phyloP scores from a whole-genome alignment of 2,888 invertebrate species.

The Zaprionus obscuricornis region DNA sequence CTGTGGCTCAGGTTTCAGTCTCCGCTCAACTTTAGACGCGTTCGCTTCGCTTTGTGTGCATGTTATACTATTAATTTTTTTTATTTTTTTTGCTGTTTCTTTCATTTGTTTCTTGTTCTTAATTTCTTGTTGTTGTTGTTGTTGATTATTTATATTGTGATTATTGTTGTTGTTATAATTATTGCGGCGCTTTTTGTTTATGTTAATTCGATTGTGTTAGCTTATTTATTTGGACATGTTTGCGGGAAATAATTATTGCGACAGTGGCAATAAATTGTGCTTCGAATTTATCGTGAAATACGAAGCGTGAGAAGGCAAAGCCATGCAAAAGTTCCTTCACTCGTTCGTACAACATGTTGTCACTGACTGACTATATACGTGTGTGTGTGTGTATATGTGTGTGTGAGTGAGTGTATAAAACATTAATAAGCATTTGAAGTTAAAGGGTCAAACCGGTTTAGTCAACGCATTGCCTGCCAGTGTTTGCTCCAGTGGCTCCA shows the following conservation, averaged over 20 bases:
- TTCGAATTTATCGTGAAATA: conserved; percentile 61
- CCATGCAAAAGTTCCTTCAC: conserved; percentile 31
- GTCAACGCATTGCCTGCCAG: conserved; percentile 48
- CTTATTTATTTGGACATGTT: conserved; percentile 53
- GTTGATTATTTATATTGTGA: conserved; percentile 7
- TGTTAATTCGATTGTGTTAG: conserved; percentile 63
- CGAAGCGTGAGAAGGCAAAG: conserved; percentile 68
- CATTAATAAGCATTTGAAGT: conserved; percentile 70
- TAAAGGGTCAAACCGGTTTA: conserved; percentile 81
- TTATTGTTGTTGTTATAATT: conserved; percentile 9
- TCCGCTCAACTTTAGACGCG: conserved; percentile 53
- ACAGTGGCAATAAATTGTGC: conserved; percentile 61
- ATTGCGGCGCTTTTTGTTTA: conserved; percentile 68
- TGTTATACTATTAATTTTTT: conserved; percentile 1
- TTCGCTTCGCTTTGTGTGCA: conserved; percentile 25
- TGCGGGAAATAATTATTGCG: conserved; percentile 41
- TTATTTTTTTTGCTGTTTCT: conserved; percentile 5
- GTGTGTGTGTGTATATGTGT: conserved; percentile 11
- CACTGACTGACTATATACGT: conserved; percentile 1
- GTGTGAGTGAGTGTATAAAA: conserved; percentile 31
- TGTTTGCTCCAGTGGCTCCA: conserved; percentile 12
- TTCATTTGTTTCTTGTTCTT: conserved; percentile 8
- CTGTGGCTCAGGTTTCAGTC: conserved; percentile 35
- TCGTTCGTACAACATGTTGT: conserved; percentile 16
- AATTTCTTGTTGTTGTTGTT: conserved; percentile 3